Conservation (phyloP, 2,113 vertebrate species). For the Sturnus vulgaris region DNA sequence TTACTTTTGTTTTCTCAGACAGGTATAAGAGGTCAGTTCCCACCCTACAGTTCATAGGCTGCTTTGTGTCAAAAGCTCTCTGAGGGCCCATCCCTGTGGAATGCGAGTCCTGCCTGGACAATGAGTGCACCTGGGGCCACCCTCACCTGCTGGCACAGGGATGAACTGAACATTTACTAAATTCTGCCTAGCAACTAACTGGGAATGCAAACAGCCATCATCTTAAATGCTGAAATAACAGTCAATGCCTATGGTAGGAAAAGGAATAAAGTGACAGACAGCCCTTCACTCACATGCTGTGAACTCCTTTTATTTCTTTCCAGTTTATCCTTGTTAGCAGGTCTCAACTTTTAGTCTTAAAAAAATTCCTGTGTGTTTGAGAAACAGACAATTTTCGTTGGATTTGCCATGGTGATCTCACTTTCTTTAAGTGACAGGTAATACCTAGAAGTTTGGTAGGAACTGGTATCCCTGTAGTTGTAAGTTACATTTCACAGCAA, state of each 20-base stretch:
- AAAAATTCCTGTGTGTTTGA: background rate
- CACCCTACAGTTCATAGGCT: accelerated
- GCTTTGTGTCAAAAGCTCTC: background rate
- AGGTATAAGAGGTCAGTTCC: accelerated
- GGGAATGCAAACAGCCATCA: background rate
- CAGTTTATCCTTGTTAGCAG: background rate
- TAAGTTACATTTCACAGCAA: background rate
- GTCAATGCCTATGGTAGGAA: background rate
- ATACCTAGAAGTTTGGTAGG: background rate
- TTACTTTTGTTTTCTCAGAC: background rate
- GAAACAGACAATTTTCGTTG: background rate
- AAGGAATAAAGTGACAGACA: background rate
- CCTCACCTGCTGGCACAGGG: too few relatives aligned
- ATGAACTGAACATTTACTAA: background rate
- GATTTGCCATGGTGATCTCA: background rate
- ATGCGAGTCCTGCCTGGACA: accelerated
- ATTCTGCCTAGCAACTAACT: background rate
- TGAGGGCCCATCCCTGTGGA: accelerated
- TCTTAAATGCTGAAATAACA: background rate
- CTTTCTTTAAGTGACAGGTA: background rate
- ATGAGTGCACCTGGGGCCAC: accelerated
- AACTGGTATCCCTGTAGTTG: background rate
- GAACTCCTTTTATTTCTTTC: background rate
- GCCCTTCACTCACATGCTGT: background rate
- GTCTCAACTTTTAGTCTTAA: background rate